phyloP scores from a whole-genome alignment of 1,140 invertebrate genomes.

The Aphelinus atriplicis region DNA sequence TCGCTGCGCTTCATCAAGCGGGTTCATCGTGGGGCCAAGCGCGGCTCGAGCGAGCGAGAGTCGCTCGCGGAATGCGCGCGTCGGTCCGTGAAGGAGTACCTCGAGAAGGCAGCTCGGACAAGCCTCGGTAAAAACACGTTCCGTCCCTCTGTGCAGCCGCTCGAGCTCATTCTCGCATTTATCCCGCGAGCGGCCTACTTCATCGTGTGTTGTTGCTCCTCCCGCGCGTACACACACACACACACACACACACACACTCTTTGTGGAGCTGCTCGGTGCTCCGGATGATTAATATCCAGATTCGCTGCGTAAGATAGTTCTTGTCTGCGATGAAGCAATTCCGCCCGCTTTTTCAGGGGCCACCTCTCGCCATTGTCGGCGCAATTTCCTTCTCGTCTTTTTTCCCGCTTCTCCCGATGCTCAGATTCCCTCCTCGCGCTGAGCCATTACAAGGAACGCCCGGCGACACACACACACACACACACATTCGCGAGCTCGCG shows the following conservation, averaged over 20 bases:
- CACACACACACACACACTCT: too few relatives aligned
- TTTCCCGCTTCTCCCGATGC: too few relatives aligned
- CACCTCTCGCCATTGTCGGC: slow-evolving; percentile 6
- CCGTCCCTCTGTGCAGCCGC: slow-evolving; percentile 42
- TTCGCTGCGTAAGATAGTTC: slow-evolving; percentile 55
- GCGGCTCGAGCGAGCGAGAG: slow-evolving; percentile 3
- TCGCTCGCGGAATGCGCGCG: slow-evolving; percentile 52
- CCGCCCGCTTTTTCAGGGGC: slow-evolving; percentile 53
- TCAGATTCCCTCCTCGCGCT: too few relatives aligned
- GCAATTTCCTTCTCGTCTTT: too few relatives aligned
- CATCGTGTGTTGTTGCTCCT: neutral
- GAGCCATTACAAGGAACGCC: too few relatives aligned
- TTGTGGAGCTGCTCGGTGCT: too few relatives aligned
- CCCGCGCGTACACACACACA: neutral
- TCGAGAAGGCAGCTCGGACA: slow-evolving; percentile 21
- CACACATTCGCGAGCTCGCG: too few relatives aligned
- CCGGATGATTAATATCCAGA: slow-evolving; percentile 58
- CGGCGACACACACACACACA: too few relatives aligned
- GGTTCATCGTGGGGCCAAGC: slow-evolving; percentile 55
- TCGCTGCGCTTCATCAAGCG: slow-evolving; percentile 59
- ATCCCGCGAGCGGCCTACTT: neutral
- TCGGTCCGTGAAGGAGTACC: slow-evolving; percentile 50
- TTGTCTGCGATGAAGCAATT: slow-evolving; percentile 62
- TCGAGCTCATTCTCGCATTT: slow-evolving; percentile 42
- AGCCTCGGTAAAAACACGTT: slow-evolving; percentile 58